phyloP scores from a whole-genome alignment of 2,888 invertebrate species.

The Drosophila tripunctata region DNA sequence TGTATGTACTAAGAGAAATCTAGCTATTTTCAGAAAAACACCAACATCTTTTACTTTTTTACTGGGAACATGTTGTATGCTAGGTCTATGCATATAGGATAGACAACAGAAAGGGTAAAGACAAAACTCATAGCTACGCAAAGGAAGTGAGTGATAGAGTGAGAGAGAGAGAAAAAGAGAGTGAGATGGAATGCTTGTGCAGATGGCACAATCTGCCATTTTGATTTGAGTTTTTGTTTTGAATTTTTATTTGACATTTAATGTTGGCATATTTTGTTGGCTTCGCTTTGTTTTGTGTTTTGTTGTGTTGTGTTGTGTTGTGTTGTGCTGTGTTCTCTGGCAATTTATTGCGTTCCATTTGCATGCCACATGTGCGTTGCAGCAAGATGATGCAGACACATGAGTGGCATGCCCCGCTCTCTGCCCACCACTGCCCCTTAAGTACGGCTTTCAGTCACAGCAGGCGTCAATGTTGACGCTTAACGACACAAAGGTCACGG shows the following conservation, averaged over 20 bases:
- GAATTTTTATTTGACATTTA: conserved; percentile 79
- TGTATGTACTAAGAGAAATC: too few species aligned
- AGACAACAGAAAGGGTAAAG: too few species aligned
- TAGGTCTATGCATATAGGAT: too few species aligned
- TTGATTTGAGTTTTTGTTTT: conserved; percentile 61
- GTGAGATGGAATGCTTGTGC: neutral
- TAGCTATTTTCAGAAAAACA: too few species aligned
- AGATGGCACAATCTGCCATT: conserved; percentile 55
- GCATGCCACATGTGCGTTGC: conserved; percentile 7
- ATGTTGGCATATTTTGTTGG: conserved; percentile 69
- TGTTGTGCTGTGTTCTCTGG: too few species aligned
- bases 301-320: too few species aligned
- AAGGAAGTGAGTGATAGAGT: neutral
- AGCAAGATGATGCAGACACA: neutral
- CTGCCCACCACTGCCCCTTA: neutral
- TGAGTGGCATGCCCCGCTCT: neutral
- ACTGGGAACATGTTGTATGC: conserved; percentile 7
- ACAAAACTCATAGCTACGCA: too few species aligned
- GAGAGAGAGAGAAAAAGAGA: neutral
- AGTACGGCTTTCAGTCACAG: conserved; percentile 7
- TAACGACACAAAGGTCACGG: conserved; percentile 5
- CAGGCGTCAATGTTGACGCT: conserved; percentile 38
- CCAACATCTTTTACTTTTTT: too few species aligned
- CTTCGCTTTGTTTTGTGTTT: conserved; percentile 8
- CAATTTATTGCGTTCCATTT: conserved; percentile 67